Evolutionary conservation across 1,140 invertebrate species (phyloP).

Genomic region (Heliconius eleuchia): DNA sequence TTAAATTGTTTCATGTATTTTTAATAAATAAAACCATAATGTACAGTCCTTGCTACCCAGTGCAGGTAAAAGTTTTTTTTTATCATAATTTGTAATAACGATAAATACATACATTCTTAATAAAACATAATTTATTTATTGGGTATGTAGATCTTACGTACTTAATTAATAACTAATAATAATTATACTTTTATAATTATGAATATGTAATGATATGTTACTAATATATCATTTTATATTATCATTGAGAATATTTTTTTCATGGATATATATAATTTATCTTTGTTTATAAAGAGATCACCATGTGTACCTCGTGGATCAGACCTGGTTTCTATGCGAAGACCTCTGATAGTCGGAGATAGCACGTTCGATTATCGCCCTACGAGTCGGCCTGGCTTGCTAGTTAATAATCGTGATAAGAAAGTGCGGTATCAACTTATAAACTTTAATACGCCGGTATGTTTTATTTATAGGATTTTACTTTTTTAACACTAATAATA

Average conservation of each 20-base stretch:
- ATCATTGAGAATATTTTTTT: too few relatives aligned
- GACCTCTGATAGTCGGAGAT: slow-evolving; percentile 70
- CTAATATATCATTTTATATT: too few relatives aligned
- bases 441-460: slow-evolving; percentile 63
- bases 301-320: slow-evolving; percentile 64
- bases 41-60: slow-evolving; percentile 60
- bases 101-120: neutral
- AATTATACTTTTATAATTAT: too few relatives aligned
- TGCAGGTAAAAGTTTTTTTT: slow-evolving; percentile 41
- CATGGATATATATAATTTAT: neutral
- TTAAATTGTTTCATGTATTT: neutral
- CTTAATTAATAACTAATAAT: too few relatives aligned
- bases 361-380: slow-evolving; percentile 74
- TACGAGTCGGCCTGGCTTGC: slow-evolving; percentile 69
- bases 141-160: too few relatives aligned
- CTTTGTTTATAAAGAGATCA: slow-evolving; percentile 4
- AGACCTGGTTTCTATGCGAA: slow-evolving; percentile 63
- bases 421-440: slow-evolving; percentile 71
- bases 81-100: slow-evolving; percentile 2
- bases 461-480: neutral
- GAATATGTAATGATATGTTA: too few relatives aligned
- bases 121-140: too few relatives aligned
- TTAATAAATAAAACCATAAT: slow-evolving; percentile 35
- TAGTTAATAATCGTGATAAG: slow-evolving; percentile 70
- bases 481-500: too few relatives aligned